Evolutionary conservation across 2,797 vertebrate genomes (phyloP).

Genomic region (Halcyon chelicuti): DNA sequence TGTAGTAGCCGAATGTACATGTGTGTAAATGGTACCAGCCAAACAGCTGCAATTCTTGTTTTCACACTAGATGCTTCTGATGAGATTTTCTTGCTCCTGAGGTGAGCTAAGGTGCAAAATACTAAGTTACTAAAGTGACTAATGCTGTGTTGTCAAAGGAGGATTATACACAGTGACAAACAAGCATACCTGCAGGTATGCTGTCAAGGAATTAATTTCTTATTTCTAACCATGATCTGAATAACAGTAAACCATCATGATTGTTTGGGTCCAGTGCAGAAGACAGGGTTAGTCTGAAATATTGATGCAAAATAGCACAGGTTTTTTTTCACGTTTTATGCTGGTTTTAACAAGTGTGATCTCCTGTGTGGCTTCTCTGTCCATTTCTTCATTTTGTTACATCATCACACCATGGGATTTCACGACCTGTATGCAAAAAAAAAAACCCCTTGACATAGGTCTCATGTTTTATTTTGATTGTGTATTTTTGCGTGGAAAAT

Average conservation of each 20-base stretch:
- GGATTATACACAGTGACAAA: constrained; percentile 43
- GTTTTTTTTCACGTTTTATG: neutral
- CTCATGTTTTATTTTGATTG: neutral
- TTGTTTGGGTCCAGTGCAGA: neutral
- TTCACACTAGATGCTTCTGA: neutral
- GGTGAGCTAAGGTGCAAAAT: constrained; percentile 51
- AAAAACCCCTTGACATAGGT: neutral
- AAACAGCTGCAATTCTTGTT: neutral
- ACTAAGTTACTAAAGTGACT: constrained; percentile 64
- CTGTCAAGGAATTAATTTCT: constrained; percentile 65
- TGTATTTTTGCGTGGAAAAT: neutral
- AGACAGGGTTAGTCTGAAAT: neutral
- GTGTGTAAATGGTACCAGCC: neutral
- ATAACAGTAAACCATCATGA: constrained; percentile 51
- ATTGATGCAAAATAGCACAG: neutral
- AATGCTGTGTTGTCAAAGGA: constrained; percentile 48
- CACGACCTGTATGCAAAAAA: neutral
- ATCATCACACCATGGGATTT: neutral
- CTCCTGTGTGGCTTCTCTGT: neutral
- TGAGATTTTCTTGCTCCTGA: constrained; percentile 42
- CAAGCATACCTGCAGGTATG: constrained; percentile 26
- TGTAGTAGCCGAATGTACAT: fast-evolving
- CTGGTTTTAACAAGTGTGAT: neutral
- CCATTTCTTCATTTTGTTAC: neutral
- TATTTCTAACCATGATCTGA: constrained; percentile 49